These are phyloP conservation scores for Epizoanthus fatuus DNA, from an alignment of 92 coral and sea anemone species.

Conservation along the genomic window DNA sequence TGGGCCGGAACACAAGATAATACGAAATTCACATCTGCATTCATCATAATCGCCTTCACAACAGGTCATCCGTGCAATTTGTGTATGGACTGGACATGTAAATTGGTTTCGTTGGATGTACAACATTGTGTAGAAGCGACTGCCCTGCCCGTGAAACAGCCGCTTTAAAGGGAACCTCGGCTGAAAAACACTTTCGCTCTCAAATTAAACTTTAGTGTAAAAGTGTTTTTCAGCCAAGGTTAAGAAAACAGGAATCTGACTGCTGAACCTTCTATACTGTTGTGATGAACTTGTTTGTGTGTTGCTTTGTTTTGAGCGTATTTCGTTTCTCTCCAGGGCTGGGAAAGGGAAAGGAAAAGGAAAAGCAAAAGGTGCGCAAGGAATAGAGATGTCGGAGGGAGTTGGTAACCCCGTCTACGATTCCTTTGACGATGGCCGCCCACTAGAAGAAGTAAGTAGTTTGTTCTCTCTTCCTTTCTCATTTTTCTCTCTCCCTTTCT, in stretches of 20 bases:
- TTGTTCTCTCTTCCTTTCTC: background rate
- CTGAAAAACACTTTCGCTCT: no score
- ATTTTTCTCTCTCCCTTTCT: background rate
- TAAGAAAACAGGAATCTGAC: no score
- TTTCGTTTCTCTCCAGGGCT: slow-evolving; percentile 44
- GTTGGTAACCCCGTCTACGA: slow-evolving; percentile 99
- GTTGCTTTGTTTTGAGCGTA: background rate
- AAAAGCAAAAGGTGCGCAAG: slow-evolving; percentile 40
- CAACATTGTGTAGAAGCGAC: no score
- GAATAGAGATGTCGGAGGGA: slow-evolving; percentile 89
- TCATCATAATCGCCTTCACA: background rate
- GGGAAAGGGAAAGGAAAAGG: slow-evolving; percentile 59
- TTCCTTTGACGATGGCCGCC: slow-evolving; percentile 94
- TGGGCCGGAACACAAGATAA: no score
- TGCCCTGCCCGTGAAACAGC: no score
- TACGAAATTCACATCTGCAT: background rate
- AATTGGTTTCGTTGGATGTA: no score
- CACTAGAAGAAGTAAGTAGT: slow-evolving; percentile 89
- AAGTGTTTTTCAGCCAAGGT: no score
- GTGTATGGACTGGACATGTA: no score
- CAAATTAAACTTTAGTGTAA: no score
- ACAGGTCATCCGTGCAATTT: no score
- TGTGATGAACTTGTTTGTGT: background rate
- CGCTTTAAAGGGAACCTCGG: no score
- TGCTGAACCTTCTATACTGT: no score